A percentile compares a stretch with the other conserved stretches of the same genome.
These are phyloP conservation scores for Coleophora flavipennella DNA, from an alignment of 2,888 invertebrate species.

Conservation along the genomic window DNA sequence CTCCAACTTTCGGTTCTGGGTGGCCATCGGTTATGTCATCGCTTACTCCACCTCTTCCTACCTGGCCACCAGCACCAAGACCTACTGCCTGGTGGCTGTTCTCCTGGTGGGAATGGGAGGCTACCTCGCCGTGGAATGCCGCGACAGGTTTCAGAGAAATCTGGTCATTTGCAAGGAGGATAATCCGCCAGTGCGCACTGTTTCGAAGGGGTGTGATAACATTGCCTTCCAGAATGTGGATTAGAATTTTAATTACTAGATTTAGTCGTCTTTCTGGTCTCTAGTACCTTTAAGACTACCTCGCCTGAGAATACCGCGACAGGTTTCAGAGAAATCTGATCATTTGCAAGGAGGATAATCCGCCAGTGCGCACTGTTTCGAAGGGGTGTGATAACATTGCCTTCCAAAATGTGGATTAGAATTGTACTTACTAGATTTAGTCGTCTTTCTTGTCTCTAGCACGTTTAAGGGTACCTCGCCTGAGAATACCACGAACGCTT, in stretches of 20 bases:
- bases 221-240: conserved; percentile 43
- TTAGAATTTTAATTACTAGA: conserved; percentile 7
- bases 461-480: conserved; percentile 65
- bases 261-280: no score
- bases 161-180: no score
- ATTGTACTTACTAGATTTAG: no score
- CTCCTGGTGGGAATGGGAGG: conserved; percentile 65
- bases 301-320: conserved; percentile 47
- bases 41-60: conserved; percentile 73
- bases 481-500: conserved; percentile 41
- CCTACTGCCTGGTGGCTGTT: conserved; percentile 60
- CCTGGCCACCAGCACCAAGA: conserved; percentile 64
- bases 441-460: no score
- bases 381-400: conserved; percentile 50
- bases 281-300: no score
- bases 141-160: conserved; percentile 16
- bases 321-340: neutral
- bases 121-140: conserved; percentile 60
- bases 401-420: conserved; percentile 36
- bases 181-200: conserved; percentile 6
- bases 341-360: no score
- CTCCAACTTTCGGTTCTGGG: conserved; percentile 80
- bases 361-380: conserved; percentile 12
- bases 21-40: conserved; percentile 76
- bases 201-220: conserved; percentile 44